These are phyloP conservation scores for Epinotia nisella DNA, from an alignment of 2,888 invertebrate species.

Conservation along the genomic window DNA sequence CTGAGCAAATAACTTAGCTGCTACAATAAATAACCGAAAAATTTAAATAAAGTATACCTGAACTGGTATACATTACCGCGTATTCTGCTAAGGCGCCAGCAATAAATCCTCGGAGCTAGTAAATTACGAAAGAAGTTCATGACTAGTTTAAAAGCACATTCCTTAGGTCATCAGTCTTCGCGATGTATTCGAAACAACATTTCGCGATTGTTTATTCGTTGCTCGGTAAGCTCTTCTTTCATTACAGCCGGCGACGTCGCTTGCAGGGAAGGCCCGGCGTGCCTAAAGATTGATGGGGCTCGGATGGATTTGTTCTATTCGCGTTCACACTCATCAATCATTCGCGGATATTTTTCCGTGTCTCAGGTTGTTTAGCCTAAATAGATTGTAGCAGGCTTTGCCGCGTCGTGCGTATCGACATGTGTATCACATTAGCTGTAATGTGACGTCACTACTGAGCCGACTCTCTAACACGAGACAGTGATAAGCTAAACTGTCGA, in stretches of 20 bases:
- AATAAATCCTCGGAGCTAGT: conserved; percentile 34
- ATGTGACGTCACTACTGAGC: conserved; percentile 50
- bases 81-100: conserved; percentile 26
- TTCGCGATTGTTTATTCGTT: conserved; percentile 81
- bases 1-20: conserved; percentile 6
- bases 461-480: conserved; percentile 33
- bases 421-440: conserved; percentile 73
- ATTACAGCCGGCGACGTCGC: conserved; percentile 78
- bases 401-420: conserved; percentile 70
- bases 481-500: conserved; percentile 15
- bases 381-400: conserved; percentile 77
- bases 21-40: conserved; percentile 28
- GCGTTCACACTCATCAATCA: conserved; percentile 82
- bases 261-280: conserved; percentile 67
- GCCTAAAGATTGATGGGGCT: conserved; percentile 80
- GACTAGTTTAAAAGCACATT: conserved; percentile 59
- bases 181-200: conserved; percentile 77
- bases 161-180: conserved; percentile 74
- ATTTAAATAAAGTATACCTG: conserved; percentile 36
- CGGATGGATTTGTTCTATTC: conserved; percentile 84
- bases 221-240: conserved; percentile 82
- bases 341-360: conserved; percentile 83
- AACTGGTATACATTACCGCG: conserved; percentile 29
- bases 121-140: conserved; percentile 48
- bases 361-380: conserved; percentile 82